These are phyloP conservation scores for Nesogale talazaci DNA, from an alignment of 2,113 vertebrate genomes.

Conservation along the genomic window DNA sequence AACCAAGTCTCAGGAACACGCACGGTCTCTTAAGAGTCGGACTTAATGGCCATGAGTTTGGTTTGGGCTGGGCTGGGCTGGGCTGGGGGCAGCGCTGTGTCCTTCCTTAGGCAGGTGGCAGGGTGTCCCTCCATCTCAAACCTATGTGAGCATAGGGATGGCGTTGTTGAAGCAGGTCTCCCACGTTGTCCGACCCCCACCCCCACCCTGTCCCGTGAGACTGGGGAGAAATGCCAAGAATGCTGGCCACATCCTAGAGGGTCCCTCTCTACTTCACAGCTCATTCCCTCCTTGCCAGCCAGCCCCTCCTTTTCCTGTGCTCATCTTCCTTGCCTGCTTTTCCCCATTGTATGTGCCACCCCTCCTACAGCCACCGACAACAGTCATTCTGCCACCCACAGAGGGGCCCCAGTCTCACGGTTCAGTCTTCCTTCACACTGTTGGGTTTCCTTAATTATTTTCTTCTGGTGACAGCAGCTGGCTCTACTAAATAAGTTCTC, in stretches of 20 bases:
- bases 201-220: too few species aligned
- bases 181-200: neutral
- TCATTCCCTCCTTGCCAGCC: neutral
- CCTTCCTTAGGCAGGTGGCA: neutral
- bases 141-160: too few species aligned
- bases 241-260: too few species aligned
- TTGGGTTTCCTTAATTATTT: conserved; percentile 76
- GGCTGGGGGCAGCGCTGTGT: neutral
- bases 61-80: neutral
- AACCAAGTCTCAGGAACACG: too few species aligned
- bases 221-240: neutral
- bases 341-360: neutral
- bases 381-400: conserved; percentile 41
- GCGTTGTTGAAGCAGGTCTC: neutral
- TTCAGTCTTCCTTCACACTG: neutral
- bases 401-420: neutral
- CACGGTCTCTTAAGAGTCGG: too few species aligned
- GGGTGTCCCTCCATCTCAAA: neutral
- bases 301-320: too few species aligned
- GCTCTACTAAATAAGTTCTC: conserved; percentile 70
- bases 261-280: neutral
- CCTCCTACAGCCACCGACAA: conserved; percentile 39
- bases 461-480: conserved; percentile 74
- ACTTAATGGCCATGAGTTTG: too few species aligned
- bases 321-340: rapidly evolving